These are phyloP conservation scores for Cephus pulcher DNA, from an alignment of 2,888 invertebrate species.

Conservation along the genomic window DNA sequence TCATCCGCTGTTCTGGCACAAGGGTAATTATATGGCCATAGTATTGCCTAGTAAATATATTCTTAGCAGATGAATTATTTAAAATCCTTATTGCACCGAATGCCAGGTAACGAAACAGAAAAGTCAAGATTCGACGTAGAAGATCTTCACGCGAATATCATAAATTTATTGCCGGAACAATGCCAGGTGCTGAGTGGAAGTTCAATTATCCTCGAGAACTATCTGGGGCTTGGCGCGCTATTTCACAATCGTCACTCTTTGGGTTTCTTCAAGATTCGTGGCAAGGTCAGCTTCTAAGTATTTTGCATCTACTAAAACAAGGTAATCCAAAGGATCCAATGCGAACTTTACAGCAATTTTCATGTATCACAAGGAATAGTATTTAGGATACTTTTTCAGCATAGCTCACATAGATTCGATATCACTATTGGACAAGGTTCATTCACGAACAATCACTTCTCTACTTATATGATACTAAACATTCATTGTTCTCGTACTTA, in stretches of 20 bases:
- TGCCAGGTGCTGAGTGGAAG: conserved; percentile 73
- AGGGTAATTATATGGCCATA: conserved; percentile 68
- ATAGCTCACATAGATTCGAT: neutral
- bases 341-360: no score
- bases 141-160: conserved; percentile 47
- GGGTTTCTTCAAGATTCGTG: conserved; percentile 89
- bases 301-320: neutral
- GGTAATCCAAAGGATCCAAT: neutral
- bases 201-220: conserved; percentile 83
- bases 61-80: neutral
- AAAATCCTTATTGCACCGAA: neutral
- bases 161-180: conserved; percentile 56
- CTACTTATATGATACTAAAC: no score
- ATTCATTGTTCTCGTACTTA: no score
- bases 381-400: neutral
- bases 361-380: no score
- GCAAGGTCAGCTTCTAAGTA: conserved; percentile 82
- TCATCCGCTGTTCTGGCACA: conserved; percentile 82
- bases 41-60: neutral
- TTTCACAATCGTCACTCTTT: conserved; percentile 85
- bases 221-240: conserved; percentile 81
- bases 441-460: no score
- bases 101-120: conserved; percentile 46
- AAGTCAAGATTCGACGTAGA: conserved; percentile 55
- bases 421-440: no score